Base-by-base conservation (phyloP, 2,113 vertebrate genomes). In the Aramus guarauna region DNA sequence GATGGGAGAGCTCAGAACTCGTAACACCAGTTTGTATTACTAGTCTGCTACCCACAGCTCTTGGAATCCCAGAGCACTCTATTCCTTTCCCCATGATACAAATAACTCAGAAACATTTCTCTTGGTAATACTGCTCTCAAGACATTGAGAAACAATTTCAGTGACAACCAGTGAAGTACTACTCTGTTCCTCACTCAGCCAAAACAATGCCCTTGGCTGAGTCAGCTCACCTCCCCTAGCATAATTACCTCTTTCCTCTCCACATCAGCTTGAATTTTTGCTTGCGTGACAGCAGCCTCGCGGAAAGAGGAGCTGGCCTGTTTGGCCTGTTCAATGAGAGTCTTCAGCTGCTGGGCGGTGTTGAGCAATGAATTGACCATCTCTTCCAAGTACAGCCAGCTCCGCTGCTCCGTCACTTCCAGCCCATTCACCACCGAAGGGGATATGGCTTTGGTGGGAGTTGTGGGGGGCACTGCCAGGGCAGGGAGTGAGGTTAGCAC, bases 351-450 rank as follows among this genome's bases (percentile, higher is more conserved):
- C 98, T 99, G 99, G 1, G 99, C 99, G 0, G 99, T 99, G 98
- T 17, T 98, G 90, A 99, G 97, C 95, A 99, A 93, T 0, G 99
- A 99, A 88, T 99, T 99, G 88, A 99, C 99, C 95, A 98, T 98
- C 97, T 99, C 99, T 64, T 99, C 99, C 95, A 99, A 96, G 98
- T 99, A 99, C 9, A 99, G 88, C 99, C 99, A 99, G 81, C 97
- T 99, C 63, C 98, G 98, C 75, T 98, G 99, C 69, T 99, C 98
- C 0, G 97, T 96, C 93, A 98, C 95, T 77, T 99, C 99, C 95
- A 99, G 96, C 47, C 98, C 98, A 1, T 97, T 98, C 87, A 98
- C 95, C 90, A 98, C 96, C 0, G 97, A 69, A 0, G 98, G 95
- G 1, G 98, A 96, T 1, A 97, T 94, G 43, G 98, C 94, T 94